Conservation (phyloP, 1,140 invertebrate genomes). For the Limonius californicus region DNA sequence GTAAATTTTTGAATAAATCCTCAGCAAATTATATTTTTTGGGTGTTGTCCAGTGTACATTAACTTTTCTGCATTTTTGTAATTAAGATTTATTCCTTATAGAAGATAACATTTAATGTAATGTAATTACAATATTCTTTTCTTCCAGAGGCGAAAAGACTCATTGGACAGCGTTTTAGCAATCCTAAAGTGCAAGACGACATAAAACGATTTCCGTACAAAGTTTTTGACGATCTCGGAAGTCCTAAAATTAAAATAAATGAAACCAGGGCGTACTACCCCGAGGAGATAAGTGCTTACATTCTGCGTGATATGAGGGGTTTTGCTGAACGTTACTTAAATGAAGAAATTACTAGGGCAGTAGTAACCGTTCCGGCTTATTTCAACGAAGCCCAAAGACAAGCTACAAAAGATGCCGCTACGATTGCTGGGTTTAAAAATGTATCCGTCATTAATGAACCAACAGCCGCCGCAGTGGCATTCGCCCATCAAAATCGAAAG, state of each 20-base stretch:
- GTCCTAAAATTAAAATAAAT: neutral
- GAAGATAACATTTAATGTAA: too few relatives aligned
- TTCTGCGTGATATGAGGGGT: neutral
- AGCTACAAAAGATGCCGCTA: constrained; percentile 58
- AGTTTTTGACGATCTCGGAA: neutral
- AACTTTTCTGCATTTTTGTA: too few relatives aligned
- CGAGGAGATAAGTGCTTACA: neutral
- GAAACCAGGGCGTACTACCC: neutral
- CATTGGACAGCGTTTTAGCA: neutral
- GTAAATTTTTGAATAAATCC: too few relatives aligned
- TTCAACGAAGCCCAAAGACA: constrained; percentile 64
- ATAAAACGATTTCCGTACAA: constrained; percentile 6
- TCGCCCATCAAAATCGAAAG: neutral
- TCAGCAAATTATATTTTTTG: too few relatives aligned
- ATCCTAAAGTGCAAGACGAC: constrained; percentile 5
- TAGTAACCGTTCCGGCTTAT: constrained; percentile 65
- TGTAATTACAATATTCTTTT: neutral
- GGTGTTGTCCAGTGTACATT: too few relatives aligned
- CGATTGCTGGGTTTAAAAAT: constrained; percentile 77
- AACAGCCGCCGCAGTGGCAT: constrained; percentile 94
- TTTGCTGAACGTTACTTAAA: neutral
- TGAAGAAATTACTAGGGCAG: constrained; percentile 38
- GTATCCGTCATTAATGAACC: constrained; percentile 96
- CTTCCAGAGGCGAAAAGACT: constrained; percentile 11
- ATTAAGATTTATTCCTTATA: too few relatives aligned